phyloP scores from a whole-genome alignment of 2,113 vertebrate genomes.

The Microtus richardsoni region DNA sequence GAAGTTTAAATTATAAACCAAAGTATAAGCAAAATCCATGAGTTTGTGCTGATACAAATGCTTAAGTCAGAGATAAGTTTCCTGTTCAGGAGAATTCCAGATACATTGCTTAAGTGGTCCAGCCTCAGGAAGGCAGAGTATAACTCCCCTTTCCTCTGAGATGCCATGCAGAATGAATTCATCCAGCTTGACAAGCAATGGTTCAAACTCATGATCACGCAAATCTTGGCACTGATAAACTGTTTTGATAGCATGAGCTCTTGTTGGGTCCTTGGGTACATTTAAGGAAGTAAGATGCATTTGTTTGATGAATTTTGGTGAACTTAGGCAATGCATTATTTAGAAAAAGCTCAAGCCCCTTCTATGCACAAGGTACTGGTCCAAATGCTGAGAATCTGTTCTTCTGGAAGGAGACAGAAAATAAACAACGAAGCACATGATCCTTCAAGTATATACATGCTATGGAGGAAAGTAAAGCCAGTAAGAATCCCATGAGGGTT shows the following conservation, averaged over 20 bases:
- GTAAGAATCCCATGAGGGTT: background rate
- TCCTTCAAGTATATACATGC: background rate
- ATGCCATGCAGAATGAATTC: background rate
- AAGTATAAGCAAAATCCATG: background rate
- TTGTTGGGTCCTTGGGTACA: background rate
- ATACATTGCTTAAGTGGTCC: background rate
- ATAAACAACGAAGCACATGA: background rate
- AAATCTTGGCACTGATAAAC: background rate
- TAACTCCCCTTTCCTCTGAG: background rate
- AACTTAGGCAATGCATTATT: background rate
- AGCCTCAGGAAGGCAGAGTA: background rate
- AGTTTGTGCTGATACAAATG: background rate
- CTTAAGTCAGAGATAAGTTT: background rate
- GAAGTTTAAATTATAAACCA: background rate
- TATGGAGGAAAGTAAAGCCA: background rate
- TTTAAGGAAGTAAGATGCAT: conserved; percentile 1
- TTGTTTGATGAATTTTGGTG: background rate
- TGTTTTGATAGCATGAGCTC: background rate
- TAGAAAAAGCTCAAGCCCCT: background rate
- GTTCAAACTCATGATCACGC: background rate
- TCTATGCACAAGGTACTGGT: background rate
- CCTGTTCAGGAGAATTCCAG: background rate
- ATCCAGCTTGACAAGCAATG: background rate
- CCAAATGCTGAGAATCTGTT: background rate
- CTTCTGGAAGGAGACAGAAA: background rate